A percentile compares a stretch with the other conserved stretches of the same genome.
These are phyloP conservation scores for Solenopsis fugax DNA, from an alignment of 1,140 invertebrate species.

Conservation along the genomic window DNA sequence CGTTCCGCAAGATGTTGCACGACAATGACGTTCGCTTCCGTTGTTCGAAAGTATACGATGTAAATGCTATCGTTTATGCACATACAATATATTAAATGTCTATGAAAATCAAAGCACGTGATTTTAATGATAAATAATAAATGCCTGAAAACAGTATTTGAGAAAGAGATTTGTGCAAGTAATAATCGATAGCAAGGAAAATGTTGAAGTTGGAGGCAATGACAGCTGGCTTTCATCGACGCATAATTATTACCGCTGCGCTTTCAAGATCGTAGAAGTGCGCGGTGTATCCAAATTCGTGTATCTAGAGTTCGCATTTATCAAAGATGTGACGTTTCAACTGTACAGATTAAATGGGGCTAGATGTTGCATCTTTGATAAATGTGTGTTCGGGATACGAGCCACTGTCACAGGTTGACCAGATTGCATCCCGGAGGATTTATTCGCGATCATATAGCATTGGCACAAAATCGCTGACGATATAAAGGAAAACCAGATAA, in stretches of 20 bases:
- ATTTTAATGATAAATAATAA: conserved; percentile 1
- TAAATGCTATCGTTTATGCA: conserved; percentile 2
- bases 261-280: conserved; percentile 42
- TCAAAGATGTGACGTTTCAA: conserved; percentile 64
- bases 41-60: not conserved
- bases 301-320: conserved; percentile 59
- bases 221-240: conserved; percentile 30
- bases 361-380: conserved; percentile 65
- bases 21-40: conserved; percentile 10
- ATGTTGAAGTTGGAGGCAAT: conserved; percentile 1
- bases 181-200: conserved; percentile 15
- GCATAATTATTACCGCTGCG: conserved; percentile 37
- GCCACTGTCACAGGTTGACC: conserved; percentile 58
- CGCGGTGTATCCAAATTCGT: conserved; percentile 9
- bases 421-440: conserved; percentile 62
- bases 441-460: conserved; percentile 60
- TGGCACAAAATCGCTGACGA: conserved; percentile 44
- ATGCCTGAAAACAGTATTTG: not conserved
- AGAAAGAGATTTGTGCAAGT: not conserved
- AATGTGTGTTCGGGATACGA: conserved; percentile 59
- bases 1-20: conserved; percentile 35
- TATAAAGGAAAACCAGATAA: conserved; percentile 25
- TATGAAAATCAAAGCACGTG: not conserved
- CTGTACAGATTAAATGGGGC: conserved; percentile 64
- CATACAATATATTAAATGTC: not conserved